Base-by-base conservation (phyloP, 2,797 vertebrate species). In the Pyrocephalus nanus region DNA sequence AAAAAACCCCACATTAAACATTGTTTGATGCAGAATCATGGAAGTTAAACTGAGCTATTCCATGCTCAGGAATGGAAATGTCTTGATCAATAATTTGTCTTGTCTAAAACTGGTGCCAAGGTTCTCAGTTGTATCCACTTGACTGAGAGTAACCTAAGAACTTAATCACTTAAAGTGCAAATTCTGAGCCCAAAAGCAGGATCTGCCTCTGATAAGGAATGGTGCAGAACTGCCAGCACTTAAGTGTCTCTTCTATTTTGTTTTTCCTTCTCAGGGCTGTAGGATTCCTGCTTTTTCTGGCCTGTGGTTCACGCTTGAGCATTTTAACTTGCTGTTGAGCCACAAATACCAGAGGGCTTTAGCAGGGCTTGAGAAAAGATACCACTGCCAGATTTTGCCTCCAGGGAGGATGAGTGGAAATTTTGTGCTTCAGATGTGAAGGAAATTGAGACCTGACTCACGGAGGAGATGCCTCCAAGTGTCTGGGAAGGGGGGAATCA, bases 111-210 rank as follows among this genome's bases (percentile, higher is more conserved):
- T 29, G 70, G 58, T 78, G 86, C 78, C 64, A 70, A 36, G 36
- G 26, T 86, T 83, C 60, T 78, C 64, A 65, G 69, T 54, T 78
- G 62, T 62, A 14, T 62, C 20, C 62, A 27, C 73, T 95, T 86
- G 80, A 93, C 83, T 93, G 83, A 84, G 81, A 88, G 88, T 92
- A 94, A 94, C 80, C 38, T 13, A 70, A 90, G 90, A 90, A 78
- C 70, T 94, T 90, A 80, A 94, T 92, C 69, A 20, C 72, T 67
- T 86, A 32, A 84, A 85, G 70, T 71, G 70, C 47, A 65, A 67
- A 54, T 74, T 93, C 48, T 67, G 67, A 94, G 58, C 32, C 65
- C 55, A 76, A 82, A 47, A 29, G 58, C 38, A 79, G 73, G 66
- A 67, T 88, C 83, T 87, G 45, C 38, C 47, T 93, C 74, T 84